Evolutionary conservation across 2,113 vertebrate genomes (phyloP), one percentile per base, ranked within the genome.

Genomic region (Megalops atlanticus): DNA sequence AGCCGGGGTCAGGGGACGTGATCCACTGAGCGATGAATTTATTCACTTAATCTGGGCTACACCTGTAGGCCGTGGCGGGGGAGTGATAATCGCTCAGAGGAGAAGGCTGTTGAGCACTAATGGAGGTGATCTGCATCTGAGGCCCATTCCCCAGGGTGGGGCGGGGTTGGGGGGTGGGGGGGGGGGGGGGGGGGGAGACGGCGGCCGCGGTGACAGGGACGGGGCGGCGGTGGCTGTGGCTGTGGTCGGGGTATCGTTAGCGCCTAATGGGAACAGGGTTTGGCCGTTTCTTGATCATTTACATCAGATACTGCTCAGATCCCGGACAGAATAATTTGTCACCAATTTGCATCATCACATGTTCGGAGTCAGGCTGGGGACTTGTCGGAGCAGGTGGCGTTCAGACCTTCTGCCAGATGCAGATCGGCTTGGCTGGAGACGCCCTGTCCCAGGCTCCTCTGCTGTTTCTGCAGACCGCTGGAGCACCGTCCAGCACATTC

Each of bases 51-150:
- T 92, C 91, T 89, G 88, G 91, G 93, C 91, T 94, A 93, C 93
- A 94, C 94, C 93, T 95, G 93, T 93, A 92, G 92, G 92, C 92
- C 87, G 91, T 79, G 87, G 88, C 88, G 81, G 89, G 90, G 88
- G 88, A 90, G 90, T 87, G 89, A 92, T 94, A 93, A 93, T 92
- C 90, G 91, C 88, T 91, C 84, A 83, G 86, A 86, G 78, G 82
- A 83, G 85, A 83, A 72, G 85, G 83, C 80, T 86, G 82, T 88
- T 78, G 87, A 88, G 88, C 84, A 80, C 91, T 93, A 94, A 93
- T 92, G 89, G 89, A 86, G 89, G 92, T 92, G 89, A 94, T 94
- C 90, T 92, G 91, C 93, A 94, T 94, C 92, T 94, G 93, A 93
- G 91, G 89, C 93, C 92, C 89, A 83, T n/a, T 93, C 91, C 90